Conservation (phyloP, 2,888 invertebrate species). For the Epinotia ramella region DNA sequence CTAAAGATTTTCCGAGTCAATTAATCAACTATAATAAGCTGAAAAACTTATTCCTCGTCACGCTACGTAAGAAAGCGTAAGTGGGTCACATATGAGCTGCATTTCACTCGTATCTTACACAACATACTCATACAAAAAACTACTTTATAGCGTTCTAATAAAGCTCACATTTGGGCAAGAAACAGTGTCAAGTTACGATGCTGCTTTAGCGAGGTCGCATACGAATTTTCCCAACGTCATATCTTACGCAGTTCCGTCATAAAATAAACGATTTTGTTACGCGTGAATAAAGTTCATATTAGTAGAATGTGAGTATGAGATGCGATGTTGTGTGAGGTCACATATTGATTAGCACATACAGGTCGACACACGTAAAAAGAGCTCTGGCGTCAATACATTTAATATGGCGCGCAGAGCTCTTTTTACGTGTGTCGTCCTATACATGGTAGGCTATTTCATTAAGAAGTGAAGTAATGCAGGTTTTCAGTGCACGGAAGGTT, state of each 20-base stretch:
- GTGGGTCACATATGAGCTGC: background rate
- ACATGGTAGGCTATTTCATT: constrained; percentile 2
- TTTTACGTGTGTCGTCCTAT: too few species aligned
- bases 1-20: background rate
- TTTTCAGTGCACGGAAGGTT: constrained; percentile 4
- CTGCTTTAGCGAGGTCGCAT: background rate
- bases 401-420: too few species aligned
- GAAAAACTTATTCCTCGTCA: constrained; percentile 8
- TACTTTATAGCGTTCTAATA: background rate
- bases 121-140: background rate
- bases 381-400: too few species aligned
- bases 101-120: background rate
- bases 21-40: constrained; percentile 4
- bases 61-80: constrained; percentile 10
- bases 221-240: background rate
- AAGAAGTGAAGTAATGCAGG: constrained; percentile 24
- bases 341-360: constrained; percentile 26
- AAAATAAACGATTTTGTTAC: constrained; percentile 1
- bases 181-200: background rate
- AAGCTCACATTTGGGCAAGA: background rate
- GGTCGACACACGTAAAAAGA: too few species aligned
- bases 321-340: constrained; percentile 13
- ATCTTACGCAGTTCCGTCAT: background rate
- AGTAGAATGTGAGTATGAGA: background rate
- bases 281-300: background rate